phyloP scores from a whole-genome alignment of 2,888 invertebrate species.

The Dorcus parallelipipedus region DNA sequence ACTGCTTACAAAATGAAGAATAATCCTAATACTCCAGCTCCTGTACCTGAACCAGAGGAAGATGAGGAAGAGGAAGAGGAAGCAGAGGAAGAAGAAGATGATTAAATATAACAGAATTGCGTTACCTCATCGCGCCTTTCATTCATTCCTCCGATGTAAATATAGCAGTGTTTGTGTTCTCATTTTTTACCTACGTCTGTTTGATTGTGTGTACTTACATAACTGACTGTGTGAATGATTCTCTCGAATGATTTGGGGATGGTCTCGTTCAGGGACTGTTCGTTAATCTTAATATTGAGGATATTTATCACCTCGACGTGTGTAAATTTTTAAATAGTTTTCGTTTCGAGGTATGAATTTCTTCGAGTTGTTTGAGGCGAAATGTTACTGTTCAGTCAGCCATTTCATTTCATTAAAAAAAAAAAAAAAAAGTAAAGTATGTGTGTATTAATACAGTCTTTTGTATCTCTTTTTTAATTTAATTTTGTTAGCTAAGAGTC shows the following conservation, averaged over 20 bases:
- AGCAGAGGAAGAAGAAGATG: constrained; percentile 53
- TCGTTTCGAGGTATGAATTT: constrained; percentile 18
- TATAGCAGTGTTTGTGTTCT: constrained; percentile 42
- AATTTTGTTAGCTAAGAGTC: constrained; percentile 21
- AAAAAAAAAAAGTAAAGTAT: constrained; percentile 12
- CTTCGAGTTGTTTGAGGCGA: constrained; percentile 8
- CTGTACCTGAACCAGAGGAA: constrained; percentile 55
- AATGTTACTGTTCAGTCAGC: constrained; percentile 24
- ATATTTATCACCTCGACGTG: constrained; percentile 21
- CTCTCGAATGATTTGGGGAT: constrained; percentile 28
- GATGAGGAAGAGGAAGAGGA: constrained; percentile 65
- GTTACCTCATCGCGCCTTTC: constrained; percentile 41
- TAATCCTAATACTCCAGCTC: constrained; percentile 50
- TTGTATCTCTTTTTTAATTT: constrained; percentile 17
- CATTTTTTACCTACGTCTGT: constrained; percentile 38
- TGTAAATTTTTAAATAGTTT: constrained; percentile 21
- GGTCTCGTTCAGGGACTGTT: constrained; percentile 23
- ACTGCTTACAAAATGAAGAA: constrained; percentile 79
- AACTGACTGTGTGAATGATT: constrained; percentile 32
- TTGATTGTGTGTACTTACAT: constrained; percentile 47
- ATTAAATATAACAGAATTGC: constrained; percentile 28
- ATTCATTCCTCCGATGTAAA: constrained; percentile 47
- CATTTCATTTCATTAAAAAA: constrained; percentile 19
- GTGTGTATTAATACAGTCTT: constrained; percentile 22
- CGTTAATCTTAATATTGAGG: constrained; percentile 19